Base-by-base conservation (phyloP, 2,797 vertebrate genomes). In the Aeoliscus strigatus region DNA sequence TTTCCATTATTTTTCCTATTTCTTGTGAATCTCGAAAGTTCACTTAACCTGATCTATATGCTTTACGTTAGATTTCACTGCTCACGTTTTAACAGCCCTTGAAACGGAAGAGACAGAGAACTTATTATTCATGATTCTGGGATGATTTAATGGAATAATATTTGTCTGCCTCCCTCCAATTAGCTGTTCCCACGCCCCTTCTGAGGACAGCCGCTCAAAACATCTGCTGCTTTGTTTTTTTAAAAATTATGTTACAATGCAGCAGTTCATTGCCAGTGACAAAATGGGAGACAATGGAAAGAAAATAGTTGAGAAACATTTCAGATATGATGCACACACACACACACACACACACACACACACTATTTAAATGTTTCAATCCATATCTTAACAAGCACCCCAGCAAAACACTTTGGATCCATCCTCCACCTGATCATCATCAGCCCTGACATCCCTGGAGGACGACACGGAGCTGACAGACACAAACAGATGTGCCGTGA, bases 111-210 rank as follows among this genome's bases (percentile, higher is more conserved):
- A 46, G 39, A 38, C 3, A 46, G 39, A 38, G 26, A 7, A 8
- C 43, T 15, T 61, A 34, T 62, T 45, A 39, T 41, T 55, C 52
- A 36, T 14, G 8, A 5, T 13, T 35, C 12, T 47, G 9, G 1
- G 23, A 47, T 14, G 11, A 51, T 30, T 13, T 0, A 6, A 32
- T 26, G 41, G 36, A 58, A 40, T 14, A 30, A 34, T 48, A 32
- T 63, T 36, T 45, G 46, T 34, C 48, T 9, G 43, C 43, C 30
- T 50, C 15, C 34, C 32, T 39, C 32, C 32, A 69, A 59, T 73
- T 66, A 61, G 40, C 21, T 45, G 14, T 23, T 35, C 42, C 14
- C 26, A 17, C 17, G 24, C 13, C 50, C 18, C 23, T 4, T 37
- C 45, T 42, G 39, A 60, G 39, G 42, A 17, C 34, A 49, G 23